Evolutionary conservation across 2,797 vertebrate species (phyloP), one percentile per base, ranked within the genome.

Genomic region (Coregonus ussuriensis): DNA sequence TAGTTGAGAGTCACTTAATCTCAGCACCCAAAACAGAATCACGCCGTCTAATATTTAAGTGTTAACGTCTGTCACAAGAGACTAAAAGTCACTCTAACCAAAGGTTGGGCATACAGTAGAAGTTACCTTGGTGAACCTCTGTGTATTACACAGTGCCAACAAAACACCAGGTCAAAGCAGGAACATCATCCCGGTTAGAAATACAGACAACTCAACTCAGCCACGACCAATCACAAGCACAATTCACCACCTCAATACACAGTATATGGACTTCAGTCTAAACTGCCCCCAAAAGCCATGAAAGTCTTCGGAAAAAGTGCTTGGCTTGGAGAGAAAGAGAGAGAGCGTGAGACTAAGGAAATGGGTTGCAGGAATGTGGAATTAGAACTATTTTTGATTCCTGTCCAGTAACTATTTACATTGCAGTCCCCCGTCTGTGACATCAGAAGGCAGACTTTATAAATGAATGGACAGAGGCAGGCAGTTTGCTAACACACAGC

Each of bases 361-460:
- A 75, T 51, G 33, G 72, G 47, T 59, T 52, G 53, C 72, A 25
- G 52, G 76, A 69, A 54, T 80, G 78, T 75, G 78, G 78, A 75
- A 80, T 80, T 71, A 78, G 74, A 80, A 76, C 62, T 21, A 81
- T 81, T 78, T 77, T 65, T 76, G 66, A 76, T 78, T 77, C 74
- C 25, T 25, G 70, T 83, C 74, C 82, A 83, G 47, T 75, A 63
- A 37, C 21, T 76, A 53, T 75, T 78, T 81, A 63, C 74, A 67
- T 31, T 78, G 71, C 66, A 75, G 72, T 78, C 71, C 21, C 54
- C 56, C 41, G 73, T 74, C 76, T 75, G 68, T 87, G 83, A 85
- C 85, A 83, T 85, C 85, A 85, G 77, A 75, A 76, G 37, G 53
- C 13, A 52, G 74, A 78, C 79, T 75, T 74, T 82, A 83, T 84